Percentiles rank a stretch among this genome's conserved stretches.
Evolutionary conservation across 2,113 vertebrate species (phyloP).

Genomic region (Tragelaphus scriptus): DNA sequence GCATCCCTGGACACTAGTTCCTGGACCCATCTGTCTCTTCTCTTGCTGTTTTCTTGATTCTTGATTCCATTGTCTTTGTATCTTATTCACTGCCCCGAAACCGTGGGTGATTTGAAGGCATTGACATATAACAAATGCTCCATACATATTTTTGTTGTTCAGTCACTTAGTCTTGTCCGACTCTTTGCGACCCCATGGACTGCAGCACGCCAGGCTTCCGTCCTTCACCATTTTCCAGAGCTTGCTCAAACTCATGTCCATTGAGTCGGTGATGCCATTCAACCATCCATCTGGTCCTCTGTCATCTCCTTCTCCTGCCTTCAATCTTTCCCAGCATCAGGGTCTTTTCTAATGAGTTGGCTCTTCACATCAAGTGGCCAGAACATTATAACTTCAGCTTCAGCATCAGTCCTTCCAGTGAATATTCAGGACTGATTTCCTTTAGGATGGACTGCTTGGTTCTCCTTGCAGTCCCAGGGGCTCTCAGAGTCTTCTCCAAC

Average conservation of each 20-base stretch:
- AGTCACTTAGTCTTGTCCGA: fast-evolving
- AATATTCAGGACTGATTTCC: not conserved
- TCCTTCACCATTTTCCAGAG: not conserved
- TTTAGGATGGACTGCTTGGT: not conserved
- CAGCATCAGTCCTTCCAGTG: not conserved
- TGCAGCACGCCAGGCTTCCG: not conserved
- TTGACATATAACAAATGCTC: not conserved
- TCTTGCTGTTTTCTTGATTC: not conserved
- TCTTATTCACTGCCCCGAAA: not conserved
- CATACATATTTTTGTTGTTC: not conserved
- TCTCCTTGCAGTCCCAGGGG: not conserved
- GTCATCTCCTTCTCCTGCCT: not conserved
- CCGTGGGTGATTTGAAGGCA: not conserved
- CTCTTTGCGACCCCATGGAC: not conserved
- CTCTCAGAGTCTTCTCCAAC: not conserved
- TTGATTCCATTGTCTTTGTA: not conserved
- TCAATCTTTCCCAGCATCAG: not conserved
- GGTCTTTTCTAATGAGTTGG: not conserved
- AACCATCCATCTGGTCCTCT: not conserved
- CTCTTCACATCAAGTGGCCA: not conserved
- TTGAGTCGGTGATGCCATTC: not conserved
- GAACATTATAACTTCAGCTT: not conserved
- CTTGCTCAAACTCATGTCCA: not conserved
- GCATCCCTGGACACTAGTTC: not conserved
- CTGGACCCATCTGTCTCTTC: not conserved